Conservation (phyloP, 1,140 invertebrate genomes). For the Oryzaephilus surinamensis region DNA sequence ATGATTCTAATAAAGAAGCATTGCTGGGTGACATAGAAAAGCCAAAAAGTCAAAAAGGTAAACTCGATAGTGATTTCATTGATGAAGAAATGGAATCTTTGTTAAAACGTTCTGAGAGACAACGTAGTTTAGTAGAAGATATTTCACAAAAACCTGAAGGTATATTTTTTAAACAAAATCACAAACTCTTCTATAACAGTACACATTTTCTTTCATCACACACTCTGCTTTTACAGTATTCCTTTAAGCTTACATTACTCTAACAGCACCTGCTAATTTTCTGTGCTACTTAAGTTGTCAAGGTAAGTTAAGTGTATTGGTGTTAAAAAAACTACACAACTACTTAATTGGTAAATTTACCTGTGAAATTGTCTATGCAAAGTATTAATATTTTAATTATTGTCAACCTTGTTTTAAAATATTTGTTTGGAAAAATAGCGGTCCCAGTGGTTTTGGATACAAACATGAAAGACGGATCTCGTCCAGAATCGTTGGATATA, state of each 20-base stretch:
- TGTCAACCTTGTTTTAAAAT: too few relatives aligned
- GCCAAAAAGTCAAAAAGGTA: slow-evolving; percentile 27
- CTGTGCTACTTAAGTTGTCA: too few relatives aligned
- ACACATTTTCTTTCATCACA: slow-evolving; percentile 1
- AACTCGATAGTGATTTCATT: slow-evolving; percentile 28
- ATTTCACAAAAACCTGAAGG: slow-evolving; percentile 46
- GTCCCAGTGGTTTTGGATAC: slow-evolving; percentile 60
- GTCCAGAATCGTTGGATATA: slow-evolving; percentile 63
- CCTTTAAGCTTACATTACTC: too few relatives aligned
- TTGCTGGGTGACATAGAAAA: slow-evolving; percentile 37
- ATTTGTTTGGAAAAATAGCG: slow-evolving; percentile 42
- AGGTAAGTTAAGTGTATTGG: too few relatives aligned
- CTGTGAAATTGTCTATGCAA: too few relatives aligned
- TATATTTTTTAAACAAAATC: slow-evolving; percentile 14
- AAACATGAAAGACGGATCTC: slow-evolving; percentile 59
- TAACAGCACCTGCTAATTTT: too few relatives aligned
- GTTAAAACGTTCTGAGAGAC: slow-evolving; percentile 51
- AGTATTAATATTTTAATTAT: too few relatives aligned
- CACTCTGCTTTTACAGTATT: too few relatives aligned
- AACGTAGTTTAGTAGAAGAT: slow-evolving; percentile 57
- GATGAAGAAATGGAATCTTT: slow-evolving; percentile 49
- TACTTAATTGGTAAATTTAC: too few relatives aligned
- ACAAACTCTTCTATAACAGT: neutral
- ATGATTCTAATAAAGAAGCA: slow-evolving; percentile 10
- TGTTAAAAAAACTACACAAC: too few relatives aligned